phyloP scores from a whole-genome alignment of 1,140 invertebrate species.

The Acromyrmex charruanus region DNA sequence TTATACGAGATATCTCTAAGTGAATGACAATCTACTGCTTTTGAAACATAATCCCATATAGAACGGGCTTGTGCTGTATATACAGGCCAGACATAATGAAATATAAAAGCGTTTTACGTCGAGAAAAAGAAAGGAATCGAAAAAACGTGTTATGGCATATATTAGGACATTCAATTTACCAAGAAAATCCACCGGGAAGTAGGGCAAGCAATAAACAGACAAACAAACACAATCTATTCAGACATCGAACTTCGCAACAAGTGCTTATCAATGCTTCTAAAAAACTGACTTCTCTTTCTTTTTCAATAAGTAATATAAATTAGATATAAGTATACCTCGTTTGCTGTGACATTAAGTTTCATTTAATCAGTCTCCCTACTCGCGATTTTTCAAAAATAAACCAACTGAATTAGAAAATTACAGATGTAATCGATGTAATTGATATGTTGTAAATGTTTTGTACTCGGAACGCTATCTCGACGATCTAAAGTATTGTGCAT shows the following conservation, averaged over 20 bases:
- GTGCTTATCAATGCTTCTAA: slow-evolving; percentile 65
- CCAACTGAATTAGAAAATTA: slow-evolving; percentile 7
- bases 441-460: background rate
- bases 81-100: slow-evolving; percentile 74
- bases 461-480: background rate
- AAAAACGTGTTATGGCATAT: slow-evolving; percentile 74
- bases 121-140: slow-evolving; percentile 72
- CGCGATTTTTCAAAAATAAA: background rate
- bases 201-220: slow-evolving; percentile 86
- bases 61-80: slow-evolving; percentile 83
- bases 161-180: slow-evolving; percentile 87
- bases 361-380: background rate
- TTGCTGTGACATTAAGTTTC: slow-evolving; percentile 10
- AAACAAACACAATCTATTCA: slow-evolving; percentile 85
- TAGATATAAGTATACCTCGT: slow-evolving; percentile 1
- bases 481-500: slow-evolving; percentile 1
- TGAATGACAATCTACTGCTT: slow-evolving; percentile 78
- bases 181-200: slow-evolving; percentile 86
- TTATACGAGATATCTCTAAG: slow-evolving; percentile 64
- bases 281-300: slow-evolving; percentile 49
- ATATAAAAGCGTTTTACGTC: slow-evolving; percentile 73
- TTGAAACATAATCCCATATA: slow-evolving; percentile 84
- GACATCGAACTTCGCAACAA: slow-evolving; percentile 77
- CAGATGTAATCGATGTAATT: background rate
- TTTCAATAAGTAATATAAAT: background rate